A percentile compares a stretch with the other conserved stretches of the same genome.
These are phyloP conservation scores for Ascaphus truei DNA, from an alignment of 2,113 vertebrate genomes.

Conservation along the genomic window DNA sequence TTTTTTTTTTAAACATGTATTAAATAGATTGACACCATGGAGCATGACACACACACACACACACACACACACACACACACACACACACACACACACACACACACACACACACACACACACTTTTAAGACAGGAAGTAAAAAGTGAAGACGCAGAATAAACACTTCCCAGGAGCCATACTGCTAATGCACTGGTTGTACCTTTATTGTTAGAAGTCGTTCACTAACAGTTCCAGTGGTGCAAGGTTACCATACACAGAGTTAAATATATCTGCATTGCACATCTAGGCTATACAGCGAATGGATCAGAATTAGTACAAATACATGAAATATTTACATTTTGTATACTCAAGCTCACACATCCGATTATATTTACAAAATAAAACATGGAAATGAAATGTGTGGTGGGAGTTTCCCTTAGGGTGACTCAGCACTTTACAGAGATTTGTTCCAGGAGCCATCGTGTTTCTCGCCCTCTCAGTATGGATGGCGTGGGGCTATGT, in stretches of 20 bases:
- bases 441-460: constrained; percentile 67
- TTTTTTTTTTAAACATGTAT: no score
- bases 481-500: no score
- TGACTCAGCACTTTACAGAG: constrained; percentile 57
- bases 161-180: no score
- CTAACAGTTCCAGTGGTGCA: constrained; percentile 91
- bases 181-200: constrained; percentile 87
- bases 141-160: no score
- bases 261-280: constrained; percentile 94
- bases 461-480: no score
- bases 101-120: no score
- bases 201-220: constrained; percentile 96
- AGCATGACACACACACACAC: no score
- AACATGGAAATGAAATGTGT: constrained; percentile 91
- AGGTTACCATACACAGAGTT: constrained; percentile 94
- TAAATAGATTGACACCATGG: no score
- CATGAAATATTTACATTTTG: constrained; percentile 99
- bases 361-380: constrained; percentile 97
- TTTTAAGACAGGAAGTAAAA: no score
- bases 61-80: no score
- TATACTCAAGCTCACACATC: constrained; percentile 94
- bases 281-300: constrained; percentile 98
- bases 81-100: no score
- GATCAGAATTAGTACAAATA: constrained; percentile 99
- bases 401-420: constrained; percentile 66